phyloP scores from a whole-genome alignment of 2,797 vertebrate genomes.

The Emys orbicularis region DNA sequence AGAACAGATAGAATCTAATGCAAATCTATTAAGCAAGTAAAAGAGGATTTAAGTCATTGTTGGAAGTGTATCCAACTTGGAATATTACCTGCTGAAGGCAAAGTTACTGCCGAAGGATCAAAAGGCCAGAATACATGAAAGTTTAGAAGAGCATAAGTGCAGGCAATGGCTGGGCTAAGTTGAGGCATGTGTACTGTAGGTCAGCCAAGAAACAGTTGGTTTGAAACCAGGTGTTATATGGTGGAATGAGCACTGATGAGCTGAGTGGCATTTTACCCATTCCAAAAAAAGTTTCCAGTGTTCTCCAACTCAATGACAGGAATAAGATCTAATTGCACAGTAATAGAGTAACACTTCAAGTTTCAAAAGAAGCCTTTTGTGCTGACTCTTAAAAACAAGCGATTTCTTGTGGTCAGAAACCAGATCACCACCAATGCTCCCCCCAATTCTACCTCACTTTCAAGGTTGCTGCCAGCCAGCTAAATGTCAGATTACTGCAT shows the following conservation, averaged over 20 bases:
- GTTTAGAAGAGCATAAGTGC: background rate
- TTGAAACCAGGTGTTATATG: background rate
- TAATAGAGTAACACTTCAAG: slow-evolving; percentile 71
- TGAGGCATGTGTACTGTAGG: background rate
- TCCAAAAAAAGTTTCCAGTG: background rate
- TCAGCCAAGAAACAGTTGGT: background rate
- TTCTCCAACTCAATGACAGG: background rate
- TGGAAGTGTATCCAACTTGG: background rate
- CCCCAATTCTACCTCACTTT: slow-evolving; percentile 41
- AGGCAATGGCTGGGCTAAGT: too few species aligned
- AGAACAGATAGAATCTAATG: background rate
- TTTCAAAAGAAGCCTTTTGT: slow-evolving; percentile 69
- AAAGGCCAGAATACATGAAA: too few species aligned
- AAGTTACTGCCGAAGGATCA: background rate
- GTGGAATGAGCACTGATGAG: background rate
- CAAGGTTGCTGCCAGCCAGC: slow-evolving; percentile 71
- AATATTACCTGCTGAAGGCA: background rate
- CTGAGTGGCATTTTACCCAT: background rate
- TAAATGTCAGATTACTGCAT: slow-evolving; percentile 82
- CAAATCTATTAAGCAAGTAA: background rate
- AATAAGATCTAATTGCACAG: slow-evolving; percentile 77
- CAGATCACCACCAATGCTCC: slow-evolving; percentile 72
- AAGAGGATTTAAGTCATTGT: too few species aligned
- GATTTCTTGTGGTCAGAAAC: slow-evolving; percentile 76
- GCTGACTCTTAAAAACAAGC: slow-evolving; percentile 62